Conservation (phyloP, 2,113 vertebrate genomes). For the Heterotis niloticus region DNA sequence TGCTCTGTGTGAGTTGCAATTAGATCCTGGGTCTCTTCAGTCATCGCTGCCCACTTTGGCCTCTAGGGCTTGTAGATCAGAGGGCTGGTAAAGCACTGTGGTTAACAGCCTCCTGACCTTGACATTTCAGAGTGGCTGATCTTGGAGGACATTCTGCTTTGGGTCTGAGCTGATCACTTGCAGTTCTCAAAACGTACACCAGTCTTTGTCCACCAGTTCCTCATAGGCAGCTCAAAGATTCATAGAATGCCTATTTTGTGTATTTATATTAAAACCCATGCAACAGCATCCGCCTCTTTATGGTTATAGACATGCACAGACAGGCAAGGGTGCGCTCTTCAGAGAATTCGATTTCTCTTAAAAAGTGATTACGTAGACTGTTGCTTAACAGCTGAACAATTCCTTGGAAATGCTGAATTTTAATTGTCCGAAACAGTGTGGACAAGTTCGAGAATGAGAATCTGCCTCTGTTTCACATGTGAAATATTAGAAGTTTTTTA, state of each 20-base stretch:
- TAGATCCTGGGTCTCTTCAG: background rate
- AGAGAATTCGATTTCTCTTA: background rate
- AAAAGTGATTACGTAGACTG: background rate
- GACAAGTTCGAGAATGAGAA: too few relatives aligned
- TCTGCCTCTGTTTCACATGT: too few relatives aligned
- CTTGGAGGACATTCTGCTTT: background rate
- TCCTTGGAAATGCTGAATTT: too few relatives aligned
- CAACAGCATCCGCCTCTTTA: too few relatives aligned
- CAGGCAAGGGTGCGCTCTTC: background rate
- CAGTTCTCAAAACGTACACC: background rate
- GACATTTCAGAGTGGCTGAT: background rate
- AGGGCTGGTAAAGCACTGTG: background rate
- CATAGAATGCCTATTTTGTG: background rate
- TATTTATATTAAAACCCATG: background rate
- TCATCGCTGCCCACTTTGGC: background rate
- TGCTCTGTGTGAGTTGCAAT: background rate
- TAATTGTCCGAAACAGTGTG: too few relatives aligned
- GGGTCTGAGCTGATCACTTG: background rate
- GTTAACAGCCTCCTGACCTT: slow-evolving; percentile 1
- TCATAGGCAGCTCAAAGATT: background rate
- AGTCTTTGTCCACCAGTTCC: too few relatives aligned
- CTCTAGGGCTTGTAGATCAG: background rate
- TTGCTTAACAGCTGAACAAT: background rate
- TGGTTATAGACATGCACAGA: background rate
- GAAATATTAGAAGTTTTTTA: too few relatives aligned